Evolutionary conservation across 2,888 invertebrate genomes (phyloP).

Genomic region (Megamerina dolium): DNA sequence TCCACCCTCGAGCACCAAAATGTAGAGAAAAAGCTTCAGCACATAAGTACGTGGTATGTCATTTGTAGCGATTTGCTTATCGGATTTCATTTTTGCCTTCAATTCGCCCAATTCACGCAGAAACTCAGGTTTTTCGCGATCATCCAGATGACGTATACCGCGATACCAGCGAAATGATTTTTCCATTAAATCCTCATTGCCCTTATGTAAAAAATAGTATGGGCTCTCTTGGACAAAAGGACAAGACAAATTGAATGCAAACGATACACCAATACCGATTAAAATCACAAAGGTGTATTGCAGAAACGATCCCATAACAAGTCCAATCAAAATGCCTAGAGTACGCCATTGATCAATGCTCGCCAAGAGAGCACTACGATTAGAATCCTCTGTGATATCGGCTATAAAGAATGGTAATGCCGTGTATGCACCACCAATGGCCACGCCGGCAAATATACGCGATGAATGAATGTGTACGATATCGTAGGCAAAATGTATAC

Average conservation of each 20-base stretch:
- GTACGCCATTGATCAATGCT: constrained; percentile 34
- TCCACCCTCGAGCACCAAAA: constrained; percentile 31
- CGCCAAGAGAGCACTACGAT: constrained; percentile 30
- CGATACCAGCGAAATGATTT: constrained; percentile 44
- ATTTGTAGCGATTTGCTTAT: constrained; percentile 12
- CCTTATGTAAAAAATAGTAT: constrained; percentile 31
- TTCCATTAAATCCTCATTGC: constrained; percentile 31
- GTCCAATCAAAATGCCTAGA: constrained; percentile 35
- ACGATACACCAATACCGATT: constrained; percentile 31
- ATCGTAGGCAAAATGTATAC: constrained; percentile 39
- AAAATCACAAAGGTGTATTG: constrained; percentile 29
- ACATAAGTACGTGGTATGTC: constrained; percentile 3
- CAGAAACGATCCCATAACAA: constrained; percentile 30
- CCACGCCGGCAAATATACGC: constrained; percentile 35
- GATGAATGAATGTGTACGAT: constrained; percentile 40
- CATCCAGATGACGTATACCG: constrained; percentile 38
- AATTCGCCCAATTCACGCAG: constrained; percentile 32
- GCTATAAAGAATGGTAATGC: constrained; percentile 39
- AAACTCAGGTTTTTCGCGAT: constrained; percentile 33
- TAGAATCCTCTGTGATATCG: constrained; percentile 35
- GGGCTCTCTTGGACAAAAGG: constrained; percentile 45
- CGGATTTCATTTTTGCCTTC: constrained; percentile 13
- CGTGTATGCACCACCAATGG: constrained; percentile 36
- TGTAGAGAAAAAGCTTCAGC: constrained; percentile 19
- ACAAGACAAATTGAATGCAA: constrained; percentile 34